These are phyloP conservation scores for Rhagoletis pomonella DNA, from an alignment of 1,140 invertebrate species.

Conservation along the genomic window DNA sequence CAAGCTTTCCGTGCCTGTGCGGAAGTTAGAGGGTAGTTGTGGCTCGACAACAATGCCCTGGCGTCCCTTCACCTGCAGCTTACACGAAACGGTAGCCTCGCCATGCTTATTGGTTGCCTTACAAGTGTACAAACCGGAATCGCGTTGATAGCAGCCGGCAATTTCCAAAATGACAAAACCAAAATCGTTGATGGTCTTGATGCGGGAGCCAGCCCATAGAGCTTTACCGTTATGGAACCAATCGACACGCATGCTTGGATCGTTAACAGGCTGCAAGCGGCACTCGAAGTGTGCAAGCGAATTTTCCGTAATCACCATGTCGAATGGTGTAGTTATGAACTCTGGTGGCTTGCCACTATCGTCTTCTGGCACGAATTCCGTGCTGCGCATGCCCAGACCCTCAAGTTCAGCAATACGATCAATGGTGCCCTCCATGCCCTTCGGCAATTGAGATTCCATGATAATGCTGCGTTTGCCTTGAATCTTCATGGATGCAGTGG, in stretches of 20 bases:
- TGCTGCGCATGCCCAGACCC: slow-evolving; percentile 82
- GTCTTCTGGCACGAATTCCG: slow-evolving; percentile 79
- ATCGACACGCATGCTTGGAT: slow-evolving; percentile 94
- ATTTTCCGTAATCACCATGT: slow-evolving; percentile 90
- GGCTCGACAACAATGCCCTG: slow-evolving; percentile 93
- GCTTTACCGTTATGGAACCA: slow-evolving; percentile 98
- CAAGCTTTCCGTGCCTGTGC: slow-evolving; percentile 89
- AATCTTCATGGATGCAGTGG: slow-evolving; percentile 92
- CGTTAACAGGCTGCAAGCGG: slow-evolving; percentile 90
- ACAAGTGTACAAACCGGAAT: slow-evolving; percentile 92
- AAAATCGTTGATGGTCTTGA: slow-evolving; percentile 95
- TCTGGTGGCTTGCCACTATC: slow-evolving; percentile 93
- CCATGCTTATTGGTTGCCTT: slow-evolving; percentile 93
- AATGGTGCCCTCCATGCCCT: slow-evolving; percentile 94
- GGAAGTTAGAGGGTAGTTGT: slow-evolving; percentile 90
- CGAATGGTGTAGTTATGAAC: slow-evolving; percentile 91
- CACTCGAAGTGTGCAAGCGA: slow-evolving; percentile 95
- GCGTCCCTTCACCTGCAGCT: slow-evolving; percentile 87
- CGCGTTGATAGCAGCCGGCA: slow-evolving; percentile 89
- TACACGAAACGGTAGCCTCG: slow-evolving; percentile 90
- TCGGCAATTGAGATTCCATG: slow-evolving; percentile 91
- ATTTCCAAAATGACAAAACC: slow-evolving; percentile 95
- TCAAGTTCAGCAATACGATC: slow-evolving; percentile 95
- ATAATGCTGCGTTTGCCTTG: slow-evolving; percentile 93
- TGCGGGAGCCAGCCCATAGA: slow-evolving; percentile 88